phyloP scores from a whole-genome alignment of 2,888 invertebrate species.

The Silvanus unidentatus region DNA sequence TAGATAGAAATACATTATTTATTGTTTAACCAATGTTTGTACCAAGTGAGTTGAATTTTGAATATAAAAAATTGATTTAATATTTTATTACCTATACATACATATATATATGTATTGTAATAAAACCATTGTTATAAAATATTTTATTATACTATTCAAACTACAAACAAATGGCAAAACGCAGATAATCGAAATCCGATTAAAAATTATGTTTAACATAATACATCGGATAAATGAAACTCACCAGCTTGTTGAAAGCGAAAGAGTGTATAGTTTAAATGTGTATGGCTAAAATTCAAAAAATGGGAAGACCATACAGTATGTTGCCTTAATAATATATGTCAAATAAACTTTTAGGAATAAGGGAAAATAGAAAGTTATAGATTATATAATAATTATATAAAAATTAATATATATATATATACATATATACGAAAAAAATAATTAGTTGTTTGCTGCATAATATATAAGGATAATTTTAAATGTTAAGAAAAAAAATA shows the following conservation, averaged over 20 bases:
- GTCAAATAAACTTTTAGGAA: constrained; percentile 24
- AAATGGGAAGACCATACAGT: constrained; percentile 31
- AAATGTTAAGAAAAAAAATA: not conserved
- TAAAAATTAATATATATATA: not conserved
- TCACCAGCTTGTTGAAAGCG: no score
- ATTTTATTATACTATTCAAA: not conserved
- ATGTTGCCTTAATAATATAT: constrained; percentile 40
- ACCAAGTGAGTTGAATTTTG: no score
- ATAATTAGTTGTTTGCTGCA: constrained; percentile 16
- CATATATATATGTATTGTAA: no score
- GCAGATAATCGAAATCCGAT: constrained; percentile 10
- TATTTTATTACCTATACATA: no score
- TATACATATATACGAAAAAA: constrained; percentile 14
- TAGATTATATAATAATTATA: not conserved
- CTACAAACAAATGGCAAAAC: constrained; percentile 10
- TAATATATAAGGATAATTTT: constrained; percentile 13
- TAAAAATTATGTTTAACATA: no score
- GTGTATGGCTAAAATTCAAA: not conserved
- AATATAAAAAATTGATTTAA: no score
- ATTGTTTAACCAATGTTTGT: no score
- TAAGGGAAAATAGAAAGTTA: not conserved
- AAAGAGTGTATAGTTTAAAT: not conserved
- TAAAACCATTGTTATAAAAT: no score
- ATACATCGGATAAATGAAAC: no score
- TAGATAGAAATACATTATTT: no score